phyloP scores from a whole-genome alignment of 2,888 invertebrate species.

The Beris morrisii region DNA sequence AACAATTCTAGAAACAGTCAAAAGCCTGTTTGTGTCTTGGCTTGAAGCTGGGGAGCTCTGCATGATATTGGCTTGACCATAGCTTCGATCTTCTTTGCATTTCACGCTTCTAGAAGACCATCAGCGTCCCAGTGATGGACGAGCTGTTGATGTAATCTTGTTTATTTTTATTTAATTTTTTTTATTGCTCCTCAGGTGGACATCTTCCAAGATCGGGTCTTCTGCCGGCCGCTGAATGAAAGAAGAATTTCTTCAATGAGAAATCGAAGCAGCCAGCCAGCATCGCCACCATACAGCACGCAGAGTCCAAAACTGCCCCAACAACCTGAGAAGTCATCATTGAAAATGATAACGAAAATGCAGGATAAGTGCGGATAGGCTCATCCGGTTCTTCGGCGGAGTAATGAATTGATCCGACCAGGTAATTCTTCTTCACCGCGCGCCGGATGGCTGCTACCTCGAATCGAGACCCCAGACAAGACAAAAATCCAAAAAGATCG shows the following conservation, averaged over 20 bases:
- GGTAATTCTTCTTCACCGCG: not conserved
- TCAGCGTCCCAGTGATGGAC: constrained; percentile 19
- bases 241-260: no score
- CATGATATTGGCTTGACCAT: no score
- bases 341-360: not conserved
- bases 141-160: constrained; percentile 22
- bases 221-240: no score
- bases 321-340: no score
- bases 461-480: not conserved
- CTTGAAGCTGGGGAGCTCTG: not conserved
- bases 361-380: constrained; percentile 1
- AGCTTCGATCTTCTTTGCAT: constrained; percentile 8
- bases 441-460: not conserved
- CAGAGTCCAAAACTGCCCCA: no score
- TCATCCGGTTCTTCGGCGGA: constrained; percentile 2
- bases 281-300: no score
- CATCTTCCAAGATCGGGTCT: no score
- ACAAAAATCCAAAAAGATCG: not conserved
- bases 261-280: no score
- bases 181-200: not conserved
- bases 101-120: constrained; percentile 7
- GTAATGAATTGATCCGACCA: constrained; percentile 11
- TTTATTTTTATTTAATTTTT: not conserved
- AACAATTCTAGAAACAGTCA: not conserved
- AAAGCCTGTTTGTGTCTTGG: not conserved